phyloP scores from a whole-genome alignment of 2,113 vertebrate genomes.

The Herpailurus yagouaroundi region DNA sequence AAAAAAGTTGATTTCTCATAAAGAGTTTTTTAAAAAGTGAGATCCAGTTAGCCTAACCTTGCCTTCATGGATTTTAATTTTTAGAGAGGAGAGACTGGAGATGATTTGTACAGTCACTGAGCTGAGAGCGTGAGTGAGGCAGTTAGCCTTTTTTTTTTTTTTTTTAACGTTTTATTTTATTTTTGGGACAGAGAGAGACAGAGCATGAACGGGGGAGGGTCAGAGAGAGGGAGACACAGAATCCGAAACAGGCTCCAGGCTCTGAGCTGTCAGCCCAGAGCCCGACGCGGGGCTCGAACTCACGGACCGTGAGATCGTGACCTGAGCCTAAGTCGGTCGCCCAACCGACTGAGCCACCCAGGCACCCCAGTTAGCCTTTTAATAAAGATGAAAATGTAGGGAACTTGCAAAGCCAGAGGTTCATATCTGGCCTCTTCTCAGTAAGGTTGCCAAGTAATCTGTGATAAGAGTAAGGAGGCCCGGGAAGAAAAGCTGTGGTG shows the following conservation, averaged over 20 bases:
- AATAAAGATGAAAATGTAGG: slow-evolving; percentile 7
- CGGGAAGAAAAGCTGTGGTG: not conserved
- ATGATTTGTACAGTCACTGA: not conserved
- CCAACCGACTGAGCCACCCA: no score
- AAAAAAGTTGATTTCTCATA: slow-evolving; percentile 23
- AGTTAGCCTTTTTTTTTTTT: not conserved
- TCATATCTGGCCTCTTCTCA: not conserved
- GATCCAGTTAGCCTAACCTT: slow-evolving; percentile 20
- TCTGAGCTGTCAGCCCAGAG: no score
- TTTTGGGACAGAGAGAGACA: no score
- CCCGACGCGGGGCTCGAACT: no score
- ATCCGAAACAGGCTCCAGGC: no score
- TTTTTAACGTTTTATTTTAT: no score
- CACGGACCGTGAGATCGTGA: no score
- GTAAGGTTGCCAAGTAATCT: not conserved
- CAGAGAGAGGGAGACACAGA: no score
- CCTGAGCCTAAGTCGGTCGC: no score
- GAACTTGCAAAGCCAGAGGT: not conserved
- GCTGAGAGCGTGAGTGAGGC: not conserved
- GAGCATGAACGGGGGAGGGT: no score
- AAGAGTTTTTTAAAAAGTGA: not conserved
- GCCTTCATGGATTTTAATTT: slow-evolving; percentile 29
- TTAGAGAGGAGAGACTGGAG: not conserved
- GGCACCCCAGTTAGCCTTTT: not conserved
- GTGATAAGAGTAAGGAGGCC: not conserved